These are phyloP conservation scores for Leucania comma DNA, from an alignment of 2,888 invertebrate species.

Conservation along the genomic window DNA sequence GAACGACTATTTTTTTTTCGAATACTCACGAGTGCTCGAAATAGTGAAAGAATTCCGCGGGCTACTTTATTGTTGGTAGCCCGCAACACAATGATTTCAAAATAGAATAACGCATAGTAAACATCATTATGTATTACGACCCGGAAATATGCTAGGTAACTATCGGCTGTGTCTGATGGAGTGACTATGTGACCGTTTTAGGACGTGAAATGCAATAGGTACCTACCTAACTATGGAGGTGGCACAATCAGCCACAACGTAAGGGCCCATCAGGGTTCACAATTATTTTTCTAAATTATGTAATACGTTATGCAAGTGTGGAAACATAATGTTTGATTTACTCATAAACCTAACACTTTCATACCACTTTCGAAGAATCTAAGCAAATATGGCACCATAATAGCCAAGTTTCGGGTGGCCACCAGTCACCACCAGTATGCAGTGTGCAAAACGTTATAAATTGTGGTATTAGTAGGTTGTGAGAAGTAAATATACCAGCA, in stretches of 20 bases:
- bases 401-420: constrained; percentile 29
- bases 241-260: constrained; percentile 10
- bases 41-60: background rate
- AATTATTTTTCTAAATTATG: constrained; percentile 58
- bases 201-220: constrained; percentile 36
- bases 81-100: constrained; percentile 21
- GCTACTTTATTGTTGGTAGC: background rate
- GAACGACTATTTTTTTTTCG: background rate
- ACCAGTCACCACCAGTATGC: background rate
- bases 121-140: constrained; percentile 19
- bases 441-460: constrained; percentile 10
- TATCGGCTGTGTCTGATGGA: constrained; percentile 1
- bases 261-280: constrained; percentile 17
- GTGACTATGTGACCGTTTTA: constrained; percentile 30
- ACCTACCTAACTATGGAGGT: constrained; percentile 13
- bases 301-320: constrained; percentile 63
- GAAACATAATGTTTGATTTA: constrained; percentile 63
- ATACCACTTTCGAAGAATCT: constrained; percentile 70
- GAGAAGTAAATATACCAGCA: constrained; percentile 46
- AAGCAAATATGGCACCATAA: constrained; percentile 62
- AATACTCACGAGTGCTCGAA: background rate
- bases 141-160: constrained; percentile 27
- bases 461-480: constrained; percentile 1
- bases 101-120: constrained; percentile 18
- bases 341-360: constrained; percentile 72